These are phyloP conservation scores for Hyaena hyaena DNA, from an alignment of 2,113 vertebrate genomes.

Conservation along the genomic window DNA sequence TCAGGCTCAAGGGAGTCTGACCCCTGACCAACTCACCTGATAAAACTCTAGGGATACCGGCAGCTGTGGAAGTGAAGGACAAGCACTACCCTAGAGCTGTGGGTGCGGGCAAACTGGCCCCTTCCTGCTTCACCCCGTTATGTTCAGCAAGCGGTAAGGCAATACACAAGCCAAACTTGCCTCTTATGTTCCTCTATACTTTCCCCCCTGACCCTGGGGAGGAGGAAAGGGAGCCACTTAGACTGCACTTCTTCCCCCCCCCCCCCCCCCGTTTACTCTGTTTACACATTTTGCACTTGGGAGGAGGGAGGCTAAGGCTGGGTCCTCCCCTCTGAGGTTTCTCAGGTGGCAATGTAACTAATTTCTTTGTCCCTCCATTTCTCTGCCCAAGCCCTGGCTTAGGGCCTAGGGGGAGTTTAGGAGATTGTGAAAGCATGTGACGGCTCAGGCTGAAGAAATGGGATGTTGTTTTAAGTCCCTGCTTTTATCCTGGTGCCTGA, in stretches of 20 bases:
- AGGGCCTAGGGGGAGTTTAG: constrained; percentile 49
- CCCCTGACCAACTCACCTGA: constrained; percentile 56
- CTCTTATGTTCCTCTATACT: not conserved
- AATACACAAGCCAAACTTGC: constrained; percentile 56
- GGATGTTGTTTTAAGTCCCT: constrained; percentile 68
- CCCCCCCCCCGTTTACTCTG: constrained; percentile 73
- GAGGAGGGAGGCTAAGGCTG: constrained; percentile 70
- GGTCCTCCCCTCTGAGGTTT: constrained; percentile 73
- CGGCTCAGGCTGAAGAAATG: constrained; percentile 72
- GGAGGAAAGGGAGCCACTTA: constrained; percentile 62
- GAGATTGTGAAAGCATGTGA: constrained; percentile 74
- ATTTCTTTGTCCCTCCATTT: constrained; percentile 66
- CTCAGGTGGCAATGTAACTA: constrained; percentile 78
- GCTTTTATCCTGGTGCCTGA: constrained; percentile 71
- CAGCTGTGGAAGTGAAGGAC: constrained; percentile 61
- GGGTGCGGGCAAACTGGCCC: constrained; percentile 10
- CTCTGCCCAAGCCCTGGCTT: constrained; percentile 61
- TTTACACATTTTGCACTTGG: constrained; percentile 83
- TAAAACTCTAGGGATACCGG: constrained; percentile 60
- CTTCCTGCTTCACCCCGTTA: constrained; percentile 57
- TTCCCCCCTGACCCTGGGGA: not conserved
- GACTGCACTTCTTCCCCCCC: constrained; percentile 77
- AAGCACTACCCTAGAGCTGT: constrained; percentile 50
- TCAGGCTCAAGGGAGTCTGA: constrained; percentile 73
- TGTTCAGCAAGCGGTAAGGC: constrained; percentile 55